Base-by-base conservation (phyloP, 1,140 invertebrate species). In the Drosophila kurseongensis region DNA sequence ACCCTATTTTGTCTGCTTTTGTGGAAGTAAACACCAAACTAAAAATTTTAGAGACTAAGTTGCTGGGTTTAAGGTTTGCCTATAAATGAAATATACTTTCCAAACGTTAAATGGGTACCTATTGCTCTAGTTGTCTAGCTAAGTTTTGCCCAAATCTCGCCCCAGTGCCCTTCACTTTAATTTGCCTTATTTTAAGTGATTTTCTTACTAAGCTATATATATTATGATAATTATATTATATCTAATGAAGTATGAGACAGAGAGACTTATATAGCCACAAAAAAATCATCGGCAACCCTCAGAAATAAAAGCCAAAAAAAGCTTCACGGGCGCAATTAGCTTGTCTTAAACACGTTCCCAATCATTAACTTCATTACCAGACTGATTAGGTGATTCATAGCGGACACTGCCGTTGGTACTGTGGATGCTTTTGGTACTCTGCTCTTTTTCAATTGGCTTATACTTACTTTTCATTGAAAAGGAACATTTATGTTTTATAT, bases 181-280 rank as follows among this genome's bases (percentile, higher is more conserved):
- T 88, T 88, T 88, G 84, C 84, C 84, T 88, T 88, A 88, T 89
- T 88, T 83, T 82, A 67, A 77, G 80, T 80, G 73, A 80, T 84
- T 83, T 89, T 72, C 63, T 62, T 75, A 48, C 66, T 67, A 78
- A 88, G 75, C 76, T 69, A 82, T 74, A 23, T 23, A 23, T 18
- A 88, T 74, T 84, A 89, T 78, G 57, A 80, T 89, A 79, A 79
- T 74, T 69, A 73, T 76, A 83, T 80, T 79, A 76, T 42, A 76
- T 47, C 44, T 75, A 73, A 16, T 63, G 29, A 60, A 61, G 78
- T 45, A 51, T 65, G 48, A 67, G 75, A 76, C 35, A 80, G 23
- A 42, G 59, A 71, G 60, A 73, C 61, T 42, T 74, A 41, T 23
- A 48, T 32, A 42, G 32, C 57, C 36, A 51, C 44, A 45, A 23